phyloP scores from a whole-genome alignment of 2,888 invertebrate species.

The Aproaerema taeniolella region DNA sequence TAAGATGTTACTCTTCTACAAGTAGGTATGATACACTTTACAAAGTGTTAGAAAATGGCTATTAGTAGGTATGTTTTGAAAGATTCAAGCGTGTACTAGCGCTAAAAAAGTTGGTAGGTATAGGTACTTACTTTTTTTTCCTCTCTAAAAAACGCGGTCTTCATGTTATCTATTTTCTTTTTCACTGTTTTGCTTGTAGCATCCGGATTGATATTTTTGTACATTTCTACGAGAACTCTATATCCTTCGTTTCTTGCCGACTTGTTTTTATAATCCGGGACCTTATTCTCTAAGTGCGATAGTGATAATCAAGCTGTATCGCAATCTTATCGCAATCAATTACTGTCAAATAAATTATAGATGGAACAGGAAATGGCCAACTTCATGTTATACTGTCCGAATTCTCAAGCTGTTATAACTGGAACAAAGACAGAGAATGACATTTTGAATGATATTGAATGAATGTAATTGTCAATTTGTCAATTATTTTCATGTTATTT shows the following conservation, averaged over 20 bases:
- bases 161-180: constrained; percentile 6
- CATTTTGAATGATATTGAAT: too few relatives aligned
- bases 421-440: too few relatives aligned
- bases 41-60: too few relatives aligned
- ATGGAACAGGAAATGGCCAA: too few relatives aligned
- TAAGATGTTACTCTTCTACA: constrained; percentile 4
- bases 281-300: too few relatives aligned
- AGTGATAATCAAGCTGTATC: too few relatives aligned
- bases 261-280: constrained; percentile 1
- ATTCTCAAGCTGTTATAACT: too few relatives aligned
- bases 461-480: too few relatives aligned
- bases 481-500: too few relatives aligned
- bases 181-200: constrained; percentile 6
- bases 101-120: not conserved
- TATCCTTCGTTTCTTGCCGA: constrained; percentile 2
- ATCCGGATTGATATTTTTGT: constrained; percentile 4
- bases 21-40: not conserved
- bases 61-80: not conserved
- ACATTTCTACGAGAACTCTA: constrained; percentile 4
- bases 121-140: constrained; percentile 4
- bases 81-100: not conserved
- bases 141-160: constrained; percentile 6
- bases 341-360: too few relatives aligned
- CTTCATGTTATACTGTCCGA: too few relatives aligned
- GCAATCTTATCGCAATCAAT: too few relatives aligned